phyloP scores from a whole-genome alignment of 2,113 vertebrate genomes.

The Origma solitaria region DNA sequence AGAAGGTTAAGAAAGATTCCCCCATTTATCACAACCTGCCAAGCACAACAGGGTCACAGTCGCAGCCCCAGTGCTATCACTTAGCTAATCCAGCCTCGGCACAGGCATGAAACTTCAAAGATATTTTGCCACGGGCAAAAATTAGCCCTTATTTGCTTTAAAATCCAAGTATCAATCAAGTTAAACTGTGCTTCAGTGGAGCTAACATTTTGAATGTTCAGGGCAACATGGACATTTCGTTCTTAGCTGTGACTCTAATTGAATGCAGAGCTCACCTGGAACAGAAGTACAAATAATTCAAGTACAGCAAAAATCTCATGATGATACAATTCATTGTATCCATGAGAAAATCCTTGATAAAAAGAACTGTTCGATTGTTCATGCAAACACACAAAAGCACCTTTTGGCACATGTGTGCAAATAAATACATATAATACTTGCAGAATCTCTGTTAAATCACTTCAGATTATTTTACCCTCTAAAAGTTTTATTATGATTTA shows the following conservation, averaged over 20 bases:
- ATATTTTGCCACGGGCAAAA: slow-evolving; percentile 64
- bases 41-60: slow-evolving; percentile 65
- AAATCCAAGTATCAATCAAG: slow-evolving; percentile 68
- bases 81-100: slow-evolving; percentile 62
- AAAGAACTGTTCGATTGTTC: neutral
- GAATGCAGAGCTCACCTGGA: slow-evolving; percentile 6
- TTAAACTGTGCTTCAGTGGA: slow-evolving; percentile 26
- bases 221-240: neutral
- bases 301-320: neutral
- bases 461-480: neutral
- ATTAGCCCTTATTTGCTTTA: slow-evolving; percentile 67
- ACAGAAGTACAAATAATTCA: neutral
- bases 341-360: neutral
- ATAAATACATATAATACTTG: neutral
- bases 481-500: neutral
- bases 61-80: slow-evolving; percentile 33
- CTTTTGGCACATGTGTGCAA: neutral
- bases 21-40: slow-evolving; percentile 75
- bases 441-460: neutral
- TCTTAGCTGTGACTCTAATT: slow-evolving; percentile 3
- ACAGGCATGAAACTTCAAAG: slow-evolving; percentile 66
- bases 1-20: slow-evolving; percentile 69
- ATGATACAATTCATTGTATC: neutral
- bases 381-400: neutral
- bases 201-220: neutral